Evolutionary conservation across 2,888 invertebrate species (phyloP), one percentile per base, ranked within the genome.

Genomic region (Strigamia transsilvanica): DNA sequence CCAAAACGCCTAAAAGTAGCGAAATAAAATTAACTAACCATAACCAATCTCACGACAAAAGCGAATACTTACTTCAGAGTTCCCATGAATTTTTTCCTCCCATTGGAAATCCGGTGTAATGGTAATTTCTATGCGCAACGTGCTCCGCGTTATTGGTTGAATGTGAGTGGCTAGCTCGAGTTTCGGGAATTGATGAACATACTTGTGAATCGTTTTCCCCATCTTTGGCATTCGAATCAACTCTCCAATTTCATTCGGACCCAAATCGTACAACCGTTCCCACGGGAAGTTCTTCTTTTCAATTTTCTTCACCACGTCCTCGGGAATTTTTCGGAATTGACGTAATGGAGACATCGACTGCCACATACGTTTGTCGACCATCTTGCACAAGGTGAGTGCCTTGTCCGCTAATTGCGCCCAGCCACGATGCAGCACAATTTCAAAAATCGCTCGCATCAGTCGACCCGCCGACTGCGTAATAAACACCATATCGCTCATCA

Each of bases 361-460:
- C 99, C 99, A 99, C 98, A 99, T 98, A 42, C 99, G 91, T 0
- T 97, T 92, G 88, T 99, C 98, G 83, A 99, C 97, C 99, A 99
- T 99, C 89, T 99, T 99, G 89, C 98, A 98, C 7, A 99, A 90
- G 0, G 97, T 93, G 21, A 99, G 89, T 0, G 97, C 94, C 88
- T 99, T 99, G 87, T 99, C 98, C 0, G 98, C 96, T 81, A 99
- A 88, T 86, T 98, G 98, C 0, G 99, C 99, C 99, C 99, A 99
- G 15, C 99, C 95, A 42, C 94, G 89, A 87, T 89, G 91, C 66
- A 99, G 88, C 0, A 99, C 99, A 85, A 99, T 99, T 90, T 99
- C 99, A 88, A 94, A 99, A 85, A 99, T 97, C 0, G 99, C 99
- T 84, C 99, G 90, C 91, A 99, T 93, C 78, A 99, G 91, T 79